Evolutionary conservation across 2,113 vertebrate genomes (phyloP).

Genomic region (Falco punctatus): DNA sequence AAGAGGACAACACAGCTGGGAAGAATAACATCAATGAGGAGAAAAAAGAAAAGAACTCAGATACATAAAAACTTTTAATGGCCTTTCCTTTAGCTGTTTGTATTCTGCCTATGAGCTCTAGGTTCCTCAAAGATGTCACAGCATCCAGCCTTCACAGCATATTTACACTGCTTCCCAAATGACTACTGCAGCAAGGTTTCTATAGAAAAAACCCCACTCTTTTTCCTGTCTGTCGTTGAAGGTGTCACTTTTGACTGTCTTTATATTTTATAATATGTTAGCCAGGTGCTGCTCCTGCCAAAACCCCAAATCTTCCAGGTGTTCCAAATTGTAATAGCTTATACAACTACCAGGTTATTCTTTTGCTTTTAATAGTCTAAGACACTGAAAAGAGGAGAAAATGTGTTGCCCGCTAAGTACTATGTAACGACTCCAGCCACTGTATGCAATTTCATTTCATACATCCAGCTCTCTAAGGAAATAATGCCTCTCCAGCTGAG

Average conservation of each 20-base stretch:
- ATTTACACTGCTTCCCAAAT: neutral
- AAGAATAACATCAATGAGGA: neutral
- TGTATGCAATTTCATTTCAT: neutral
- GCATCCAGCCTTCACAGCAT: neutral
- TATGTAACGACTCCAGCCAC: neutral
- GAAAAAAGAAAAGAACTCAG: neutral
- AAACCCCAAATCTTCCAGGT: neutral
- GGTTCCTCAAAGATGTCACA: neutral
- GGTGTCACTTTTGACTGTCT: neutral
- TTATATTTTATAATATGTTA: neutral
- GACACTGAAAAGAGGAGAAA: slow-evolving; percentile 18
- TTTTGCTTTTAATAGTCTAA: slow-evolving; percentile 24
- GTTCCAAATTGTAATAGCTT: neutral
- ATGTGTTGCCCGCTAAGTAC: neutral
- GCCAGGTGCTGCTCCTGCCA: neutral
- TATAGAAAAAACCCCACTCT: neutral
- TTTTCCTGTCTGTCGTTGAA: neutral
- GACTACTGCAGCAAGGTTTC: neutral
- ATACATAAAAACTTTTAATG: neutral
- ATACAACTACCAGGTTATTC: neutral
- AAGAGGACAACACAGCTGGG: neutral
- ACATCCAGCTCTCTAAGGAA: neutral
- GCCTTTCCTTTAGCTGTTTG: neutral
- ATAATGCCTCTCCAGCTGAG: slow-evolving; percentile 42
- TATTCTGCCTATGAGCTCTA: neutral